Evolutionary conservation across 2,888 invertebrate genomes (phyloP), one percentile per base, ranked within the genome.

Genomic region (Oscheius sp.): DNA sequence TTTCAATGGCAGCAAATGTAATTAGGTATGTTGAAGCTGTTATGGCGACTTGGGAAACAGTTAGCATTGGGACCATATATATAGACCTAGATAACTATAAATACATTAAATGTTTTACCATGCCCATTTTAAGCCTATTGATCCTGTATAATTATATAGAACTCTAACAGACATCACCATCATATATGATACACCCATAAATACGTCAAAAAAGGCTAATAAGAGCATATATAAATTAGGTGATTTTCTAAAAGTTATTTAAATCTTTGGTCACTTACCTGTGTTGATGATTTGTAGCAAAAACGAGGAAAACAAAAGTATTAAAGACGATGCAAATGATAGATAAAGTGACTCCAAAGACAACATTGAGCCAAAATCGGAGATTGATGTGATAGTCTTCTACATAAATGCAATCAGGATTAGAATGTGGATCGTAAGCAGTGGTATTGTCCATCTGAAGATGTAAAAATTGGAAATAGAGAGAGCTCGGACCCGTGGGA

Each of bases 21-120:
- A 81, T 81, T 44, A 81, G 68, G 41, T 76, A 81, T n/a, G 77
- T 71, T 5, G 77, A 75, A 0, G 78, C 73, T 2, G 77, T 81
- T 63, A 78, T 75, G 17, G 73, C 75, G 20, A 78, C 71, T 49
- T 78, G 78, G 3, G 77, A 75, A 8, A 78, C 68, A 1, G 78
- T 68, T 14, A 80, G 62, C 75, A 77, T 74, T 20, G 77, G 78
- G 22, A 78, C 69, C 71, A 78, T 71, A 62, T 80, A 80, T 17
- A 28, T 32, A 9, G 72, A 70, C 78, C 80, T 75, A 44, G 4
- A 41, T 12, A 14, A 17, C 20, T 12, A 17, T 9, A 3, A 17
- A 41, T 41, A 17, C 6, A 9, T 6, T 28, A 4, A 26, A 38
- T n/a, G 8, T 5, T 68, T 69, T 28, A 75, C 75, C 72, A 77